phyloP scores from a whole-genome alignment of 2,113 vertebrate species.

The Antechinus flavipes region DNA sequence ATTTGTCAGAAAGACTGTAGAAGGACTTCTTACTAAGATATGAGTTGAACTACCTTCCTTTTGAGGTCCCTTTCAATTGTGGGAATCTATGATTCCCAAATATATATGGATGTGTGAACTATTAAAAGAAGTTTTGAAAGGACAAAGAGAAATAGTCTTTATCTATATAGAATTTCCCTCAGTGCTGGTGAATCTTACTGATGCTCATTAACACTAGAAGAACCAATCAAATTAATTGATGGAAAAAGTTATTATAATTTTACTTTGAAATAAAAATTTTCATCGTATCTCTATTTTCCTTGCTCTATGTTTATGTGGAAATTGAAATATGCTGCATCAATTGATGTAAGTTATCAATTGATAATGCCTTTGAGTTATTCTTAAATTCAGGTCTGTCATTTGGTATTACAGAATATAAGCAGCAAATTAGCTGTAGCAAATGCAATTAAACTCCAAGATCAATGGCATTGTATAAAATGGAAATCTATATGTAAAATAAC shows the following conservation, averaged over 20 bases:
- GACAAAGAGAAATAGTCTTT: not conserved
- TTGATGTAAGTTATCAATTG: not conserved
- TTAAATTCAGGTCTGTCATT: not conserved
- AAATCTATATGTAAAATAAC: not conserved
- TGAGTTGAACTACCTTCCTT: not conserved
- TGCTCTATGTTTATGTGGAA: not conserved
- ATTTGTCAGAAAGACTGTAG: not conserved
- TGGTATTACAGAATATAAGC: not conserved
- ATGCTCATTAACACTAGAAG: not conserved
- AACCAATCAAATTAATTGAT: not conserved
- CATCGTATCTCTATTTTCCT: not conserved
- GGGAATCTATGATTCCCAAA: not conserved
- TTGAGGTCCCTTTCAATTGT: not conserved
- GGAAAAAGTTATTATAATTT: not conserved
- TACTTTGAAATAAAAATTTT: not conserved
- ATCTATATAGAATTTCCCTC: not conserved
- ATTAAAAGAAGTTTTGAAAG: not conserved
- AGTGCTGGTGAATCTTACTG: not conserved
- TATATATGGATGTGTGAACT: not conserved
- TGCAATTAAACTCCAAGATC: not conserved
- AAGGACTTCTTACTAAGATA: not conserved
- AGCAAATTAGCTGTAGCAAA: not conserved
- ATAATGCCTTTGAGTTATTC: not conserved
- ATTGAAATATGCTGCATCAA: not conserved
- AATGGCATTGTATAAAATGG: not conserved